Evolutionary conservation across 2,888 invertebrate species (phyloP), one percentile per base, ranked within the genome.

Genomic region (Byasa hedistus): DNA sequence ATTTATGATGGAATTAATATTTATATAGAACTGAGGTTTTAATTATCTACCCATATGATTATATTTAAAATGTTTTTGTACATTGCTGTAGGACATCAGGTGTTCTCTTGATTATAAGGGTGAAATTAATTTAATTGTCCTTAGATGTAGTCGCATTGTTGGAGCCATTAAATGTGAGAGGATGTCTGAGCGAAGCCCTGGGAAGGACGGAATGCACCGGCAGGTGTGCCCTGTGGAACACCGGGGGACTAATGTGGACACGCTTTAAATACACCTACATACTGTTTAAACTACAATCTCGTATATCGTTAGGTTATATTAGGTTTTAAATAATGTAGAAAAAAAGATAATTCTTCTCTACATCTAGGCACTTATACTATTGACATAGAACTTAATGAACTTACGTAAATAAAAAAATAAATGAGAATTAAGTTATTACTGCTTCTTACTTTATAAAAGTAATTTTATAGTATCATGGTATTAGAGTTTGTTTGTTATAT

Each of bases 141-240:
- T 61, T 65, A 56, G 21, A 57, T 60, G 54, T 39, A 66, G 61
- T 54, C 52, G 66, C 54, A 66, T 66, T 66, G 63, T 65, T 27
- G 44, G 52, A 64, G 62, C 65, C 62, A 69, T 72, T 69, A 71
- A 71, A 69, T 73, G 71, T 64, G 67, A 70, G 69, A 67, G 70
- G 72, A 68, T 75, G 71, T 69, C 69, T 73, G 71, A 76, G 75
- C 80, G 85, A 86, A 84, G 85, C 84, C 86, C 79, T 79, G 79
- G 74, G 75, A 80, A 77, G 82, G 79, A 77, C 79, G 88, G 90
- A 88, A 90, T 91, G 87, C 76, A 75, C 72, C 82, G 87, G 88
- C 91, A 91, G 91, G 91, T 91, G 91, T 83, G 81, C 80, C 64
- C 69, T 72, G 10, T 74, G 72, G 71, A 70, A 69, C 61, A 69